These are phyloP conservation scores for Tetragonisca angustula DNA, from an alignment of 2,888 invertebrate species.

Conservation along the genomic window DNA sequence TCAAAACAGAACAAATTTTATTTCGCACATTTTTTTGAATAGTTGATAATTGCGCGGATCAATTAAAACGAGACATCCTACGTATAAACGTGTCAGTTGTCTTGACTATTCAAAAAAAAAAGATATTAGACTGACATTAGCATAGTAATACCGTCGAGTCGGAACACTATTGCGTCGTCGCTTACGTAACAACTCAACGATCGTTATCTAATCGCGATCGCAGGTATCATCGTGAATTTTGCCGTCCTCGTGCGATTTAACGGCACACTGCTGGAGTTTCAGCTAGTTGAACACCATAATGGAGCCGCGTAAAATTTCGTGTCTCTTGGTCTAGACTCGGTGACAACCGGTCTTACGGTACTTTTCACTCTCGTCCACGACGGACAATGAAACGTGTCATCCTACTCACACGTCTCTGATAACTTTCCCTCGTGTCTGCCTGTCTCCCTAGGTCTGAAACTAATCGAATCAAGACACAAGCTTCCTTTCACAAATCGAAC, in stretches of 20 bases:
- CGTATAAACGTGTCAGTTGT: too few species aligned
- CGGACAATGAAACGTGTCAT: constrained; percentile 15
- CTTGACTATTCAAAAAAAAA: too few species aligned
- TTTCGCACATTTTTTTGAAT: too few species aligned
- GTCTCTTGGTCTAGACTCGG: constrained; percentile 65
- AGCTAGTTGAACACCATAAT: constrained; percentile 81
- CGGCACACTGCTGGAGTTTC: constrained; percentile 67
- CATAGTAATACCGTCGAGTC: background rate
- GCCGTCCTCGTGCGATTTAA: constrained; percentile 64
- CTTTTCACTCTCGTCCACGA: constrained; percentile 47
- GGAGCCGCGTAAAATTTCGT: constrained; percentile 70
- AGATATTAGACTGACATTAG: background rate
- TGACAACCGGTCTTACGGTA: constrained; percentile 60
- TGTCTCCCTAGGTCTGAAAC: background rate
- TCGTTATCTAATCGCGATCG: constrained; percentile 46
- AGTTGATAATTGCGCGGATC: too few species aligned
- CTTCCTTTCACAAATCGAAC: too few species aligned
- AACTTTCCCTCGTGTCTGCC: background rate
- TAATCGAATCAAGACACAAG: background rate
- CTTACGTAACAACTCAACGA: background rate
- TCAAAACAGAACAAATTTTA: too few species aligned
- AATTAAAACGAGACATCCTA: too few species aligned
- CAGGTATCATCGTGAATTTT: constrained; percentile 49
- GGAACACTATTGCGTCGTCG: too few species aligned
- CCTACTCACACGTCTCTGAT: background rate